These are phyloP conservation scores for Alauda arvensis DNA, from an alignment of 2,797 vertebrate genomes.

Conservation along the genomic window DNA sequence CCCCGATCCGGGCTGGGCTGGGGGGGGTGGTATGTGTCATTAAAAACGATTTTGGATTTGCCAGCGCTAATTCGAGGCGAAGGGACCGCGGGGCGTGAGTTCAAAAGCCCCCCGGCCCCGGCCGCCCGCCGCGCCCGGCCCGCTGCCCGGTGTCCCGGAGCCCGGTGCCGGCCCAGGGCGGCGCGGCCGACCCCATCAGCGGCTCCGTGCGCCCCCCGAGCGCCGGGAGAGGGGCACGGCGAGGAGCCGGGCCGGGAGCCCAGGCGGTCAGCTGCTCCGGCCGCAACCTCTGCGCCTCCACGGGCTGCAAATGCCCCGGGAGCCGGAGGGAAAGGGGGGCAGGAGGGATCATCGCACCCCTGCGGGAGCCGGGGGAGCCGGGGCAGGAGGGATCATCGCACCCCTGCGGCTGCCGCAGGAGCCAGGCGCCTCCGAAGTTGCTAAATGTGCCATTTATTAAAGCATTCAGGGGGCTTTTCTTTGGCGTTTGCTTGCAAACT, in stretches of 20 bases:
- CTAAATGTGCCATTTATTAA: constrained; percentile 74
- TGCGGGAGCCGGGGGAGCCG: constrained; percentile 8
- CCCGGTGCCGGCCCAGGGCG: background rate
- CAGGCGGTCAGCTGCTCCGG: background rate
- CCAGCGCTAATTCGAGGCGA: background rate
- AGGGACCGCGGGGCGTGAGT: background rate
- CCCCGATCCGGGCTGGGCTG: constrained; percentile 20
- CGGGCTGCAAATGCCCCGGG: constrained; percentile 8
- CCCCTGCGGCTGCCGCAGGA: constrained; percentile 51
- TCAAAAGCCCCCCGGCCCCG: background rate
- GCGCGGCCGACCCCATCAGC: background rate
- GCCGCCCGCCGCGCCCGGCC: background rate
- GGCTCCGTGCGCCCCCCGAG: background rate
- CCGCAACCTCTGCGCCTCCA: background rate
- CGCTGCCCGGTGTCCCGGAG: background rate
- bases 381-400: constrained; percentile 25
- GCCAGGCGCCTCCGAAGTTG: constrained; percentile 63
- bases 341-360: constrained; percentile 21
- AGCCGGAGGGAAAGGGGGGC: background rate
- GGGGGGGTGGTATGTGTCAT: background rate
- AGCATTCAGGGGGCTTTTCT: constrained; percentile 71
- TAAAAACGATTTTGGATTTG: constrained; percentile 32
- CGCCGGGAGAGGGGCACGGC: background rate
- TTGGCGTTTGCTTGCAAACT: constrained; percentile 61
- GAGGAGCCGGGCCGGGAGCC: background rate